Evolutionary conservation across 53 echinoderm and acorn worm species (phyloP).

Genomic region (Paelopatides confundens): DNA sequence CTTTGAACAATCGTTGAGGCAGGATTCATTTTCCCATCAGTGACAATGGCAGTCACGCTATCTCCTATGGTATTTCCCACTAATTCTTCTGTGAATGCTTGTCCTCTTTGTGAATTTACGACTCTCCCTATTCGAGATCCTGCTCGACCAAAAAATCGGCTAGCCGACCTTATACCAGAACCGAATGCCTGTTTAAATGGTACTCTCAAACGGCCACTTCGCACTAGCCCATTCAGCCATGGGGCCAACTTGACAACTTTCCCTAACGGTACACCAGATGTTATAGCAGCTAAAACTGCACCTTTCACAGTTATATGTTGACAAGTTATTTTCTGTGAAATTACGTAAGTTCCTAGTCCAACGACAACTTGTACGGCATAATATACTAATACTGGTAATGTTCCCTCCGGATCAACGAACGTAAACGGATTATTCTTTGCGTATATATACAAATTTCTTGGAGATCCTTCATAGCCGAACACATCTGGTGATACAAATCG

Average conservation of each 20-base stretch:
- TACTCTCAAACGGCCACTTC: background rate
- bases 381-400: background rate
- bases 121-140: background rate
- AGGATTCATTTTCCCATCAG: background rate
- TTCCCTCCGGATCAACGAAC: slow-evolving; percentile 56
- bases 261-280: background rate
- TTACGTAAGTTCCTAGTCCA: background rate
- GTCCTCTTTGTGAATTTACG: background rate
- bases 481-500: slow-evolving; percentile 55
- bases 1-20: background rate
- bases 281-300: background rate
- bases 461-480: slow-evolving; percentile 41
- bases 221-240: background rate
- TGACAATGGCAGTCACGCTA: background rate
- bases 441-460: slow-evolving; percentile 47
- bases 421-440: slow-evolving; percentile 54
- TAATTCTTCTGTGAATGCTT: background rate
- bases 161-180: background rate
- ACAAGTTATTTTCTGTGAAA: background rate
- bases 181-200: background rate
- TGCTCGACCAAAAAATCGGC: background rate
- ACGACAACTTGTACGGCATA: background rate
- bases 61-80: background rate
- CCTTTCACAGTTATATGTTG: background rate
- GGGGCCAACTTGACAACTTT: background rate